phyloP scores from a whole-genome alignment of 2,113 vertebrate species.

The Macrotis lagotis region DNA sequence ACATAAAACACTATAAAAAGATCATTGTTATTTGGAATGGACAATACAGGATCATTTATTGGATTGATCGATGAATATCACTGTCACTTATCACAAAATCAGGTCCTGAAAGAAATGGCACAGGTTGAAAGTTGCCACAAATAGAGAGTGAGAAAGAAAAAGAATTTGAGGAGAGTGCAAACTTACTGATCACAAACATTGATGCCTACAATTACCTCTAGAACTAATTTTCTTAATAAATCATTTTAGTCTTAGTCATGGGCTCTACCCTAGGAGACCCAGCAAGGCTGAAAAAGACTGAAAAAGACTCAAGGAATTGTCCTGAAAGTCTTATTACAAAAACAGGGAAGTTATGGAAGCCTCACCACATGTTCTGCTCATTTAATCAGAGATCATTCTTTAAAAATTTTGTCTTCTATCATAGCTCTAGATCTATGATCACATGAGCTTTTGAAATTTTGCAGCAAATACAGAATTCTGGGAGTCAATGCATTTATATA shows the following conservation, averaged over 20 bases:
- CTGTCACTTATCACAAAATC: neutral
- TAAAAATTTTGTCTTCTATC: too few relatives aligned
- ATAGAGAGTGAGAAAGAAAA: neutral
- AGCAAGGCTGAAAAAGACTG: neutral
- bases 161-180: neutral
- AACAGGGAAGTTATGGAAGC: neutral
- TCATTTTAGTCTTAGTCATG: neutral
- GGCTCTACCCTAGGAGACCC: neutral
- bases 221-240: neutral
- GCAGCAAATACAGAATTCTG: too few relatives aligned
- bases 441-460: too few relatives aligned
- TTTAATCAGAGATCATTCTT: neutral
- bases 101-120: neutral
- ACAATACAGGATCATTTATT: neutral
- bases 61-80: neutral
- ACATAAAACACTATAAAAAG: neutral
- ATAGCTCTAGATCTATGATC: too few relatives aligned
- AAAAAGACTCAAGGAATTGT: too few relatives aligned
- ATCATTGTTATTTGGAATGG: neutral
- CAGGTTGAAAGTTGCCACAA: neutral
- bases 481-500: too few relatives aligned
- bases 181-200: neutral
- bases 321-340: too few relatives aligned
- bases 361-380: neutral
- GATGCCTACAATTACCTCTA: neutral